Evolutionary conservation across 2,113 vertebrate genomes (phyloP).

Genomic region (Embiotoca jacksoni): DNA sequence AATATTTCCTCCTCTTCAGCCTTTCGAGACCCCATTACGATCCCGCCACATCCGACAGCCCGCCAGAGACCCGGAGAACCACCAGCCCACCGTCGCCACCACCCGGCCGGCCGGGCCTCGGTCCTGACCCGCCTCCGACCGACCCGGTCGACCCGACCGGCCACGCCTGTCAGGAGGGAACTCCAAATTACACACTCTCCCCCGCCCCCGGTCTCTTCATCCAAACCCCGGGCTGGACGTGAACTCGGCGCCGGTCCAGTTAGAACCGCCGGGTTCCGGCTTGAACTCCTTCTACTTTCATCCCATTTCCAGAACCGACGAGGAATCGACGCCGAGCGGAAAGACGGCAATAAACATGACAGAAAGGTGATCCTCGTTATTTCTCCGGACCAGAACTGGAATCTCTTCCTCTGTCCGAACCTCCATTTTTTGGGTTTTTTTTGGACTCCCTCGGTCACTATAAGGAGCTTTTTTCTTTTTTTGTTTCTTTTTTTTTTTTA

Average conservation of each 20-base stretch:
- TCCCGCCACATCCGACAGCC: slow-evolving; percentile 72
- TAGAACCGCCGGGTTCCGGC: neutral
- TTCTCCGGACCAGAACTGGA: slow-evolving; percentile 38
- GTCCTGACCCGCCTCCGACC: slow-evolving; percentile 26
- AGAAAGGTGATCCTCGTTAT: neutral
- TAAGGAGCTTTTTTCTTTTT: slow-evolving; percentile 14
- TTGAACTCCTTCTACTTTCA: slow-evolving; percentile 24
- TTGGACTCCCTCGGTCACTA: neutral
- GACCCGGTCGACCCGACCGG: slow-evolving; percentile 7
- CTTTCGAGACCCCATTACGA: slow-evolving; percentile 58
- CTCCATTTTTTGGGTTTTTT: no score
- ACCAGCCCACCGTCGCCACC: slow-evolving; percentile 58
- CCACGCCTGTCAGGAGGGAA: slow-evolving; percentile 21
- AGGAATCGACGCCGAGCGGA: slow-evolving; percentile 23
- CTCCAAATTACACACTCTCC: slow-evolving; percentile 2
- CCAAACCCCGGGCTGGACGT: slow-evolving; percentile 4
- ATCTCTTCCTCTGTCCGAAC: neutral
- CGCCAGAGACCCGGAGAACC: slow-evolving; percentile 63
- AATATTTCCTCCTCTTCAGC: slow-evolving; percentile 33
- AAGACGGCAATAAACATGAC: neutral
- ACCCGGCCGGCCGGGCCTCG: slow-evolving; percentile 55
- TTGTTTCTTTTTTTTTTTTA: no score
- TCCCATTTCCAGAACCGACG: slow-evolving; percentile 30
- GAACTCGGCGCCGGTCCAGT: slow-evolving; percentile 4
- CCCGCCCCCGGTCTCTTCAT: neutral